Base-by-base conservation (phyloP, 2,113 vertebrate genomes). In the Calyptomena viridis region DNA sequence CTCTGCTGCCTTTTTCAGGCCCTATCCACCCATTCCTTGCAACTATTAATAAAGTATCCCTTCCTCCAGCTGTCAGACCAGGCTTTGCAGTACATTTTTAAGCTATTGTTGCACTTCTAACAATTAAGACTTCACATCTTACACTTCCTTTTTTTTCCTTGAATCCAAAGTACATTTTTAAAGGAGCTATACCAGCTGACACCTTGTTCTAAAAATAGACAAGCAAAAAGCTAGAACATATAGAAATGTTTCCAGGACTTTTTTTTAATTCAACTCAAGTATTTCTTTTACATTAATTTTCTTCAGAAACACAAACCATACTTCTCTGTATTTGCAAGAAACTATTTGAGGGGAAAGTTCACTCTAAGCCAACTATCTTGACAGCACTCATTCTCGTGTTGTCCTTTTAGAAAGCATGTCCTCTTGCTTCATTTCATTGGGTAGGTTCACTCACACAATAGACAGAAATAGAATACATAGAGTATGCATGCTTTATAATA, bases 11-110 rank as follows among this genome's bases (percentile, higher is more conserved):
- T 90, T 79, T 83, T 91, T 63, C 85, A 80, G 74, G 72, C 33
- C 16, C 39, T 83, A 66, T 82, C 60, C 73, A 89, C 64, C 60
- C 47, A 13, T 84, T 87, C 59, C 72, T 93, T 88, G 63, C 39
- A 74, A 88, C 87, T 93, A 94, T 84, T 93, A 95, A 95, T 94
- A 95, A 94, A 93, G 56, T 68, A 47, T 55, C 47, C 72, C 69
- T 96, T 96, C 90, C 85, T 95, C 76, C 94, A 95, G 88, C 93
- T 96, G 76, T 40, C 44, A 93, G 49, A 84, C 37, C 60, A 84
- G 60, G 39, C 72, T 93, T 73, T 81, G 72, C 85, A 92, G 82
- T 33, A 82, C 52, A 24, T 60, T 90, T 94, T 90, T 72, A 88
- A 93, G 47, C 68, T 72, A 93, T 92, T 96, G 87, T 95, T 87